Evolutionary conservation across 2,797 vertebrate species (phyloP), one percentile per base, ranked within the genome.

Genomic region (Babyrousa celebensis): DNA sequence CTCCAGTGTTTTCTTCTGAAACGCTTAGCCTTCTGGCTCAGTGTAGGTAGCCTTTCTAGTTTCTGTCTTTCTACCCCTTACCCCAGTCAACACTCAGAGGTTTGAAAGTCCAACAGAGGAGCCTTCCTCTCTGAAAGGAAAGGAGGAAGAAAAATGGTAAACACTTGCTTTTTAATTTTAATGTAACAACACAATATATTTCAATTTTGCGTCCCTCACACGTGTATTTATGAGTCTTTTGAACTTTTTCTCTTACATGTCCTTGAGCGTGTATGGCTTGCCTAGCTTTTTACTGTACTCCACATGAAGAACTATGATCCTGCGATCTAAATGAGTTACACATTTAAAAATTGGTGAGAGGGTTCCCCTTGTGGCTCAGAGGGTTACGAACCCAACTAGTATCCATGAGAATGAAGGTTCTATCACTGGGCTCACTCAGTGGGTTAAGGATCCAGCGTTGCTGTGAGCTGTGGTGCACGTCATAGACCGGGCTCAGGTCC

Each of bases 111-210:
- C 72, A 94, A 56, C 79, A 92, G 67, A 58, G 52, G 48, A 95
- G 52, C 27, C 52, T 88, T 82, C 74, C 85, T 89, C 84, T 97
- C 67, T 85, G 72, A 90, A 87, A 85, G 36, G 18, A 20, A 40
- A 94, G 14, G 85, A 71, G 3, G n/a, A 87, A 65, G 27, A 80
- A 67, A 85, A 48, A 89, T 48, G 82, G 27, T 82, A 84, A 95
- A 92, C 79, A 80, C 29, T 86, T 86, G 62, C 32, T 74, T 95
- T 89, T 86, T 56, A 78, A 84, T 93, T 89, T 92, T 89, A 89
- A 92, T 85, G 14, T 95, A 65, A 85, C 86, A 72, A 88, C 82
- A 92, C 32, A 62, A 29, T 85, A 12, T 67, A n/a, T 86, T 95
- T 95, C 85, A 75, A 32, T 88, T 62, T n/a, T 21, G 77, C 72